Percentiles rank a stretch among this genome's conserved stretches.
phyloP scores from a whole-genome alignment of 2,888 invertebrate species.

The Dynastes tityus region DNA sequence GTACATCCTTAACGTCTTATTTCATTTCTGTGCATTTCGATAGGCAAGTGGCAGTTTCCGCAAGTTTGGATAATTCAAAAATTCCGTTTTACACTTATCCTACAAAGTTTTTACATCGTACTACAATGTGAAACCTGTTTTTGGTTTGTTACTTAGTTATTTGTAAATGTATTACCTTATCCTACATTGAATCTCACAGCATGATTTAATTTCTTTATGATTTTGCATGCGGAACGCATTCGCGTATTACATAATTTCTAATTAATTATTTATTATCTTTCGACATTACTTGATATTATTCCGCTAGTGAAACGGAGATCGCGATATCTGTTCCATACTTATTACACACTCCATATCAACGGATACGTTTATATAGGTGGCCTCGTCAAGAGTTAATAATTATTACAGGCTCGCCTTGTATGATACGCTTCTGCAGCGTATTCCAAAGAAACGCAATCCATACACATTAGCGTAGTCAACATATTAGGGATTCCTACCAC shows the following conservation, averaged over 20 bases:
- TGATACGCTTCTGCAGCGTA: neutral
- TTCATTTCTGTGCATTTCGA: no score
- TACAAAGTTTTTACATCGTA: no score
- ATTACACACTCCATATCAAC: neutral
- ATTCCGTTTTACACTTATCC: no score
- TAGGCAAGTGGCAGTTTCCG: no score
- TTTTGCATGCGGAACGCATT: neutral
- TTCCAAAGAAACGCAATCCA: conserved; percentile 14
- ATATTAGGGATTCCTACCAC: conserved; percentile 29
- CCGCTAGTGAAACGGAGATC: conserved; percentile 4
- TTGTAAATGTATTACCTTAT: no score
- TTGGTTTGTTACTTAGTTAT: no score
- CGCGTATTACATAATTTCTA: neutral
- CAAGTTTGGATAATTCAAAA: no score
- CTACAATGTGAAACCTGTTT: no score
- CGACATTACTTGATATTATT: conserved; percentile 9
- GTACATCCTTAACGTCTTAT: no score
- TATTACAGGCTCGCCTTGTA: conserved; percentile 17
- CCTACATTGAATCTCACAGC: no score
- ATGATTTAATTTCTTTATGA: no score
- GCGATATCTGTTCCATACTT: conserved; percentile 1
- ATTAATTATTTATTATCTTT: conserved; percentile 17
- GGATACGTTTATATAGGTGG: conserved; percentile 5
- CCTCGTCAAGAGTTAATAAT: conserved; percentile 9
- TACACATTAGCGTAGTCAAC: neutral